Evolutionary conservation across 2,888 invertebrate species (phyloP), one percentile per base, ranked within the genome.

Genomic region (Argyresthia albistria): DNA sequence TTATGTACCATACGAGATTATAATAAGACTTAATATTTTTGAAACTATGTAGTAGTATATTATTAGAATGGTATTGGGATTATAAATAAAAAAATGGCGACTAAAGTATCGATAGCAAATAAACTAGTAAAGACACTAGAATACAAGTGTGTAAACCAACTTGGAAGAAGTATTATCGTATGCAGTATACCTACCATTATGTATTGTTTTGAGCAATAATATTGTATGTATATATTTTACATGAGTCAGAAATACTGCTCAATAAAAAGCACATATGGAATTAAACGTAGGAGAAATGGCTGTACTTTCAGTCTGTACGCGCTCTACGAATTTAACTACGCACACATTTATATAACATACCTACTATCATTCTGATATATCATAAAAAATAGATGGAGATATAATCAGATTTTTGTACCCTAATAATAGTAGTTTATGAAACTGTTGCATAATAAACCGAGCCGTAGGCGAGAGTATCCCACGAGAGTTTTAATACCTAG

Each of bases 221-320:
- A 60, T 59, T 59, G 51, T 54, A 54, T 48, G 10, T 42, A 50
- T n/a, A 43, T 10, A 46, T 11, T 43, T 25, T 35, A n/a, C 37
- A 14, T 64, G 67, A 71, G 76, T 70, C 76, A 76, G 75, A 65
- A 67, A 63, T 48, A 69, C 79, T 79, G 82, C 80, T 79, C 81
- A 77, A 72, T 60, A 61, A 60, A 72, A 75, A 69, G 84, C 84
- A 84, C 83, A 71, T 74, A 70, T 83, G 84, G 84, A 84, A 84
- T 86, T 86, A 75, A 80, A 68, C 56, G 80, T 82, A 83, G 80
- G 59, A 58, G 63, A 66, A 63, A 61, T 58, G 49, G 39, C 37
- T 49, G 49, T 49, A 11, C 35, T 12, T 14, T 3, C 50, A 43
- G 50, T 43, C 50, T 43, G 11, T 50, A 12, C 50, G 48, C 48